phyloP scores from a whole-genome alignment of 2,888 invertebrate genomes.

The Drosophila vallismaia region DNA sequence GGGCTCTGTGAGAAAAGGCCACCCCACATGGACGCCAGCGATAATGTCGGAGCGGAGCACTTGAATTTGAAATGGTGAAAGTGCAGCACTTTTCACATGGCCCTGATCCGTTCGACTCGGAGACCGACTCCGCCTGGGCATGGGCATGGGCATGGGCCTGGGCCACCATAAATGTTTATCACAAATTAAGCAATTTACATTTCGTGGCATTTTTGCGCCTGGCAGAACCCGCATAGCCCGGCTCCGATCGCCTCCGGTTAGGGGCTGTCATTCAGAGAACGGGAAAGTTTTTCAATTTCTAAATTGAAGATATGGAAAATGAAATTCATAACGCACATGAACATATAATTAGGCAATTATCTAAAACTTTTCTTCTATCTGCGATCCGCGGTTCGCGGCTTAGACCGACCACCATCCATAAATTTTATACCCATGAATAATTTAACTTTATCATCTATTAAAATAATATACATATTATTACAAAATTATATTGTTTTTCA shows the following conservation, averaged over 20 bases:
- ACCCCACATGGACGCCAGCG: constrained; percentile 17
- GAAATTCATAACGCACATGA: constrained; percentile 62
- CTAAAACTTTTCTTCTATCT: constrained; percentile 32
- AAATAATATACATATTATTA: too few species aligned
- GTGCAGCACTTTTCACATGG: constrained; percentile 69
- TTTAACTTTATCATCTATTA: too few species aligned
- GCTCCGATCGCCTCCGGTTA: constrained; percentile 16
- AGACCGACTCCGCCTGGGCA: constrained; percentile 19
- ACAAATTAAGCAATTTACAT: constrained; percentile 74
- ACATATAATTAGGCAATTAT: constrained; percentile 73
- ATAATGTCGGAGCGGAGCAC: constrained; percentile 18
- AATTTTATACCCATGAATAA: too few species aligned
- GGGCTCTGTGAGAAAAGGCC: constrained; percentile 22
- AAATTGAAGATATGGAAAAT: constrained; percentile 75
- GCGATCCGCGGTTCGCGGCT: too few species aligned
- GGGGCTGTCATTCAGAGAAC: constrained; percentile 41
- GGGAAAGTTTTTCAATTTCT: constrained; percentile 70
- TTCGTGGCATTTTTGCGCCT: constrained; percentile 54
- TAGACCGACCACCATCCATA: too few species aligned
- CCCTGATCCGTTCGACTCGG: constrained; percentile 29
- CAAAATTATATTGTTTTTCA: too few species aligned
- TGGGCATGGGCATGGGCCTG: constrained; percentile 3
- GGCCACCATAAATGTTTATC: constrained; percentile 71
- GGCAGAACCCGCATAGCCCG: constrained; percentile 44
- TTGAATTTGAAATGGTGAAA: constrained; percentile 62